Evolutionary conservation across 2,888 invertebrate genomes (phyloP), one percentile per base, ranked within the genome.

Genomic region (Platerodrilus igneus): DNA sequence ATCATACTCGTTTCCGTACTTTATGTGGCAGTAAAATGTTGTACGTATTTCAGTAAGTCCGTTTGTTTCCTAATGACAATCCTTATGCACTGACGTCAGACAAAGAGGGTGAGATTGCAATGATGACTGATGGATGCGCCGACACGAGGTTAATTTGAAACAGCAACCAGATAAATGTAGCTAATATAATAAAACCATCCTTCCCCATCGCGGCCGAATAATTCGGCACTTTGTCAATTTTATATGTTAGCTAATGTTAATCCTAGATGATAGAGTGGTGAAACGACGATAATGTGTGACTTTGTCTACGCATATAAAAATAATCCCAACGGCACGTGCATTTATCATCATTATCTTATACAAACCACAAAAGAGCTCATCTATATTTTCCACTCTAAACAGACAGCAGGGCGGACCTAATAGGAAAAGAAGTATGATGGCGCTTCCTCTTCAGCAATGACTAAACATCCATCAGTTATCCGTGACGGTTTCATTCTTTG

Each of bases 111-210:
- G 48, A 32, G n/a, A n/a, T n/a, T n/a, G n/a, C 49, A 51, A 48
- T 51, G 57, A 60, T 60, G 63, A 62, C 57, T 58, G 58, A 61
- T 59, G 58, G 58, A 56, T 52, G 58, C 53, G 59, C 50, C 55
- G 62, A 61, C 60, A 57, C 56, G 56, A 55, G 61, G 62, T 62
- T 64, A 64, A 64, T 64, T 64, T 62, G 61, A 57, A 62, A 60
- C 58, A 60, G 60, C 57, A 58, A 59, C 59, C 60, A 57, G 62
- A 62, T 62, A 62, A 63, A 62, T 59, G 62, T 53, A 62, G 62
- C 60, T 61, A 63, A 63, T 63, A 62, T 61, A 59, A 58, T 59
- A 58, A 59, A 58, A 58, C 47, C 48, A 21, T 41, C 43, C 48
- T 37, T 38, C 48, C 48, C 42, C 30, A 32, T 37, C 30, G 49